Evolutionary conservation across 2,888 invertebrate genomes (phyloP).

Genomic region (Aporophyla lueneburgensis): DNA sequence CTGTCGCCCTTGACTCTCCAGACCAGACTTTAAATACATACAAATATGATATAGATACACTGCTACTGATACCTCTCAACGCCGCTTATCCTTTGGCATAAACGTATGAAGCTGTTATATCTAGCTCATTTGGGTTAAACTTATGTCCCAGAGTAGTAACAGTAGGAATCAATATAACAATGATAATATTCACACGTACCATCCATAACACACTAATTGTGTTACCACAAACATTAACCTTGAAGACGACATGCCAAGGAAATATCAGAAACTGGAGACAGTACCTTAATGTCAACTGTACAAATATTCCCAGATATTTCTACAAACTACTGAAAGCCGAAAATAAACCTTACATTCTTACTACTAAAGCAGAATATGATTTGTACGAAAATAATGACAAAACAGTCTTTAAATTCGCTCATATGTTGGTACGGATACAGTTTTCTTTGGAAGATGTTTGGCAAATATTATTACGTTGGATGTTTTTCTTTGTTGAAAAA

Average conservation of each 20-base stretch:
- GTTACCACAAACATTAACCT: constrained; percentile 35
- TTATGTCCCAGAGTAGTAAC: not conserved
- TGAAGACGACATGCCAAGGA: constrained; percentile 45
- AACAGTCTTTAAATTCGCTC: constrained; percentile 38
- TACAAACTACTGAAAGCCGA: constrained; percentile 1
- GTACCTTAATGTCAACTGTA: constrained; percentile 42
- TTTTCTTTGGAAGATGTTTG: constrained; percentile 48
- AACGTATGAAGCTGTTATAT: not conserved
- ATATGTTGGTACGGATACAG: constrained; percentile 35
- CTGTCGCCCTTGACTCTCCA: constrained; percentile 51
- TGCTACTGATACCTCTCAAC: not conserved
- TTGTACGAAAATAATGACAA: constrained; percentile 22
- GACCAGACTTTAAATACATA: constrained; percentile 20
- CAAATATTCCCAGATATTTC: constrained; percentile 63
- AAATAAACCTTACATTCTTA: constrained; percentile 42
- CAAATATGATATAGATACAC: constrained; percentile 18
- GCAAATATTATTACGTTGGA: constrained; percentile 54
- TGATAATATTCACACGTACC: constrained; percentile 7
- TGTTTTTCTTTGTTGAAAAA: constrained; percentile 33
- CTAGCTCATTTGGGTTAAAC: not conserved
- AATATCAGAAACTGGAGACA: constrained; percentile 53
- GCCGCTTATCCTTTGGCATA: constrained; percentile 5
- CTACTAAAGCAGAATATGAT: constrained; percentile 35
- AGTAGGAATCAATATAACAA: not conserved
- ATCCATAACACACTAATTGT: constrained; percentile 22